Evolutionary conservation across 1,140 invertebrate species (phyloP).

Genomic region (Asbolus verrucosus): DNA sequence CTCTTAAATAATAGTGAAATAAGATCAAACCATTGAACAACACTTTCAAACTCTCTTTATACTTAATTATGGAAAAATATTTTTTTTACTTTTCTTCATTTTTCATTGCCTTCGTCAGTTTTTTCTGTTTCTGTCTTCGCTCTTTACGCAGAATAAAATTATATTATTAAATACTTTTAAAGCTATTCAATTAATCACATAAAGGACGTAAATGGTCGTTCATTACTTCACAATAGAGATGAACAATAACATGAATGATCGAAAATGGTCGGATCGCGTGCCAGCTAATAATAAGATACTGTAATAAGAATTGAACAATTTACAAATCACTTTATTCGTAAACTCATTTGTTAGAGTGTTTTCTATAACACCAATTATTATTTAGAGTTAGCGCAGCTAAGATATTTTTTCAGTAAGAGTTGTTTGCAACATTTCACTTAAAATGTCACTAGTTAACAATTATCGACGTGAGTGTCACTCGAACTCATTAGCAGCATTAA

Average conservation of each 20-base stretch:
- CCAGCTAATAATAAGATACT: constrained; percentile 34
- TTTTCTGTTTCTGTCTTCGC: no score
- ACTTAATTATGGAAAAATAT: no score
- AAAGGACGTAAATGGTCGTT: constrained; percentile 56
- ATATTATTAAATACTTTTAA: constrained; percentile 50
- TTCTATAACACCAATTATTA: constrained; percentile 3
- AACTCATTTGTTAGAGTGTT: constrained; percentile 36
- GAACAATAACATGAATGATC: constrained; percentile 54
- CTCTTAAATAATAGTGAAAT: no score
- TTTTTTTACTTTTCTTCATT: no score
- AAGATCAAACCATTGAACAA: no score
- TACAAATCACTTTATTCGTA: constrained; percentile 45
- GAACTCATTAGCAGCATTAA: no score
- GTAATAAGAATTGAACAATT: constrained; percentile 43
- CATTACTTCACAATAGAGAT: constrained; percentile 53
- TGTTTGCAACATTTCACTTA: no score
- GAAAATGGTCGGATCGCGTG: constrained; percentile 56
- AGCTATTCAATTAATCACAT: constrained; percentile 55
- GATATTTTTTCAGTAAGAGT: no score
- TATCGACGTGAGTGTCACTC: no score
- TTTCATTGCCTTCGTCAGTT: no score
- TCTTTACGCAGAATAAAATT: constrained; percentile 11
- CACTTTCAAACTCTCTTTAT: no score
- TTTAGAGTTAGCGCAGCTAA: constrained; percentile 2
- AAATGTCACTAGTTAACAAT: no score